Conservation (phyloP, 1,140 invertebrate genomes). For the Spodoptera litura region DNA sequence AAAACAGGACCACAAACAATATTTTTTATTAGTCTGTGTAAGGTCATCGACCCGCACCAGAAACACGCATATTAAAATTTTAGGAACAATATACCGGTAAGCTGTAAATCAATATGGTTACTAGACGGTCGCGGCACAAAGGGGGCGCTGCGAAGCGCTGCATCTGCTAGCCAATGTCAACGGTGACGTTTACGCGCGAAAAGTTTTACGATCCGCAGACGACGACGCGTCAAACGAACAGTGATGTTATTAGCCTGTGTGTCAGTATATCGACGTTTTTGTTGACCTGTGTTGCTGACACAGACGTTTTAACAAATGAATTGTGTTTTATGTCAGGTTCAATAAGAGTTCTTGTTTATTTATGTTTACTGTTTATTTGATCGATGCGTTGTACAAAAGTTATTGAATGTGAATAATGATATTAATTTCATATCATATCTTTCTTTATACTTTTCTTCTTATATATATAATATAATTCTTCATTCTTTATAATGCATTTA, state of each 20-base stretch:
- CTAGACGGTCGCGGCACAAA: conserved; percentile 73
- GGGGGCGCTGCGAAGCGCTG: conserved; percentile 74
- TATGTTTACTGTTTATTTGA: too few relatives aligned
- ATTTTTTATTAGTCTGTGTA: conserved; percentile 14
- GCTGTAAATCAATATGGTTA: conserved; percentile 70
- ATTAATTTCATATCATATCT: too few relatives aligned
- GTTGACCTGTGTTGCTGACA: neutral
- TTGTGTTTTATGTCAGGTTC: too few relatives aligned
- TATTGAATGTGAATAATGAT: too few relatives aligned
- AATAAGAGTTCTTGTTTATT: too few relatives aligned
- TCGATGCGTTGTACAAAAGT: too few relatives aligned
- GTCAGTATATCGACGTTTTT: conserved; percentile 53
- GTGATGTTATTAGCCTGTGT: conserved; percentile 58
- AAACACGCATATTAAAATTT: conserved; percentile 44
- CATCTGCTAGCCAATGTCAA: conserved; percentile 80
- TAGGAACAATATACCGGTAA: conserved; percentile 41
- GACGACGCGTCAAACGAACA: conserved; percentile 71
- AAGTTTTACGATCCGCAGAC: conserved; percentile 84
- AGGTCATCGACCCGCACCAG: conserved; percentile 25
- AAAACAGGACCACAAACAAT: conserved; percentile 8
- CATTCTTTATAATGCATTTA: too few relatives aligned
- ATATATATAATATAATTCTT: too few relatives aligned
- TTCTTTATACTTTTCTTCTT: too few relatives aligned
- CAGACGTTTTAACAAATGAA: neutral
- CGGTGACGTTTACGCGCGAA: conserved; percentile 83